Conservation (phyloP, 2,888 invertebrate species). For the Eueremaeus valkanovi region DNA sequence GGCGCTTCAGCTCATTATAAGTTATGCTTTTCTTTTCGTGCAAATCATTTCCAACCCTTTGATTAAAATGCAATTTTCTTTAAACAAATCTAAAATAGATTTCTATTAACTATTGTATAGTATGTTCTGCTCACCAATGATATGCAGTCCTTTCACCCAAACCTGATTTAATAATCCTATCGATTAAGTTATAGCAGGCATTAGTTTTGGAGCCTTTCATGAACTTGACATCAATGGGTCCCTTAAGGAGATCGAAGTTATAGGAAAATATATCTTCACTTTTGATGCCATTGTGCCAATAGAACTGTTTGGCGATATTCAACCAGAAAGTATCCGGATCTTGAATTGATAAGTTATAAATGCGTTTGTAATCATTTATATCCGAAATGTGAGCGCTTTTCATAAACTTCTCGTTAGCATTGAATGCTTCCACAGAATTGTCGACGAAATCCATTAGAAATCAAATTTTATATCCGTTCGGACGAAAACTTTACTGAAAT, state of each 20-base stretch:
- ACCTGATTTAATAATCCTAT: constrained; percentile 83
- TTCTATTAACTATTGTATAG: constrained; percentile 1
- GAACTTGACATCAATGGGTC: constrained; percentile 87
- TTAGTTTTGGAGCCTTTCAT: constrained; percentile 92
- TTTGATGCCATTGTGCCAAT: constrained; percentile 70
- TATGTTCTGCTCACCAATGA: constrained; percentile 74
- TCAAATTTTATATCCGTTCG: no score
- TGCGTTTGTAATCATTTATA: constrained; percentile 70
- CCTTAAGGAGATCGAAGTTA: constrained; percentile 85
- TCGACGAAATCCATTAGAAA: not conserved
- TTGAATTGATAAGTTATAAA: constrained; percentile 80
- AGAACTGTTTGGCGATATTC: constrained; percentile 81
- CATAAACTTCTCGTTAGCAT: not conserved
- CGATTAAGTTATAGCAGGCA: constrained; percentile 89
- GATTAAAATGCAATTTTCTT: not conserved
- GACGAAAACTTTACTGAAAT: no score
- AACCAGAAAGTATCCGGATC: constrained; percentile 90
- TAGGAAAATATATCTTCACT: constrained; percentile 73
- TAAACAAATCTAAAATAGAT: constrained; percentile 49
- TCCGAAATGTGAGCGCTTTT: constrained; percentile 60
- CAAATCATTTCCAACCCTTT: constrained; percentile 96
- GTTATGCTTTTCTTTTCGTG: constrained; percentile 83
- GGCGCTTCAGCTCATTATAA: constrained; percentile 76
- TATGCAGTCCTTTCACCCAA: constrained; percentile 85
- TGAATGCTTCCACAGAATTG: not conserved